Base-by-base conservation (phyloP, 2,113 vertebrate species). In the Phocoena sinus region DNA sequence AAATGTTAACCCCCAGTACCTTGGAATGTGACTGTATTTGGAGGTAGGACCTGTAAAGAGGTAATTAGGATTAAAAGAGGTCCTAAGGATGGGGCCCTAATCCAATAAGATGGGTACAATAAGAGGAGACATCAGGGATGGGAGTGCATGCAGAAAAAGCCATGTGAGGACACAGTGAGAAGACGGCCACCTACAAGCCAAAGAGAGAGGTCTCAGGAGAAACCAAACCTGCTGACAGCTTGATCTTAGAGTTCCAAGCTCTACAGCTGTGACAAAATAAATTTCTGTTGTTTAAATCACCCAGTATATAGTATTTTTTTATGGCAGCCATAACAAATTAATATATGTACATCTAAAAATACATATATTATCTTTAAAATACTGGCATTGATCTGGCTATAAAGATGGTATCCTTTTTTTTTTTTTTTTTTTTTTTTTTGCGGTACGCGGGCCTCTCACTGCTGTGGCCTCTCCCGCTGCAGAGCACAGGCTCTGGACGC, bases 321-420 rank as follows among this genome's bases (percentile, higher is more conserved):
- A 73, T 77, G 47, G 73, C 3, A 79, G 53, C 31, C 67, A 67
- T 85, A 68, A 79, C 13, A 96, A 95, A 97, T 67, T 60, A 71
- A 56, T 60, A 91, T 2, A 77, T 38, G 28, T 2, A 90, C 8
- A 92, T 70, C 81, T 82, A 79, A 94, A 94, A 76, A 88, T 17
- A 88, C 6, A 84, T 53, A 44, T 41, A 85, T 82, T 77, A 87
- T 62, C 58, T 86, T 92, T 18, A 82, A 97, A 97, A 89, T 92
- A 62, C 2, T 63, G 38, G 63, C 41, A 83, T 70, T 50, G 58
- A 41, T 86, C 21, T 90, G 79, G 33, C 82, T 28, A 63, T 68
- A 67, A 89, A 84, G 44, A 84, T 21, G 65, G 73, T n/a, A 81
- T 81, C 6, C 14, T 47, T 21, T 86, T 63, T 25, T 91, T 20